Conservation (phyloP, 2,888 invertebrate species). For the Pelosia muscerda region DNA sequence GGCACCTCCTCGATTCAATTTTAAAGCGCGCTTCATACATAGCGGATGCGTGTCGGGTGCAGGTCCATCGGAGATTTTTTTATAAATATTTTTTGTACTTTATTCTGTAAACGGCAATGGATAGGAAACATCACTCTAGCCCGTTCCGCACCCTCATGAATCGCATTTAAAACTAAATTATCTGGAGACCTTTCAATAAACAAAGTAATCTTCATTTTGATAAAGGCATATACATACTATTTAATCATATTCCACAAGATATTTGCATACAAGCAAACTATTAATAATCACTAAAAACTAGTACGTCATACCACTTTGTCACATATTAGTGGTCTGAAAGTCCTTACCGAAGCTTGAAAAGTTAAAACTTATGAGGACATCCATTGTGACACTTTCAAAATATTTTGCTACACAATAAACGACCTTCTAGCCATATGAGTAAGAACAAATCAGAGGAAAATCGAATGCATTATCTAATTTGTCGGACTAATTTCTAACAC, state of each 20-base stretch:
- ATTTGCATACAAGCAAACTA: conserved; percentile 40
- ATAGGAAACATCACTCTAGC: too few relatives aligned
- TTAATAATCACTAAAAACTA: conserved; percentile 50
- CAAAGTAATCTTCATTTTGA: neutral
- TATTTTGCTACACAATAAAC: conserved; percentile 33
- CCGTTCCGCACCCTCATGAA: too few relatives aligned
- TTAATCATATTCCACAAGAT: neutral
- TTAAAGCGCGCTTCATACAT: too few relatives aligned
- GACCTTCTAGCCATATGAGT: conserved; percentile 39
- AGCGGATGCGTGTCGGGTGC: too few relatives aligned
- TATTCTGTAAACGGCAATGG: too few relatives aligned
- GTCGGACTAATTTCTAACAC: conserved; percentile 63
- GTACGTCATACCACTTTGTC: conserved; percentile 54
- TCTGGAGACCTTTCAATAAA: neutral
- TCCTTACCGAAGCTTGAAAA: conserved; percentile 59
- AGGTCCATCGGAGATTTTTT: too few relatives aligned
- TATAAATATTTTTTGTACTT: too few relatives aligned
- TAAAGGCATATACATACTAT: neutral
- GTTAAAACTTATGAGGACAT: conserved; percentile 54
- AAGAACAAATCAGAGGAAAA: conserved; percentile 46
- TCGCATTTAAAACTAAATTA: too few relatives aligned
- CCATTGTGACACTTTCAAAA: conserved; percentile 27
- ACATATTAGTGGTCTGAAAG: conserved; percentile 60
- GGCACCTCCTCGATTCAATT: too few relatives aligned
- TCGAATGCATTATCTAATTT: conserved; percentile 56